These are phyloP conservation scores for Sarcophaga caerulescens DNA, from an alignment of 2,888 invertebrate genomes.

Conservation along the genomic window DNA sequence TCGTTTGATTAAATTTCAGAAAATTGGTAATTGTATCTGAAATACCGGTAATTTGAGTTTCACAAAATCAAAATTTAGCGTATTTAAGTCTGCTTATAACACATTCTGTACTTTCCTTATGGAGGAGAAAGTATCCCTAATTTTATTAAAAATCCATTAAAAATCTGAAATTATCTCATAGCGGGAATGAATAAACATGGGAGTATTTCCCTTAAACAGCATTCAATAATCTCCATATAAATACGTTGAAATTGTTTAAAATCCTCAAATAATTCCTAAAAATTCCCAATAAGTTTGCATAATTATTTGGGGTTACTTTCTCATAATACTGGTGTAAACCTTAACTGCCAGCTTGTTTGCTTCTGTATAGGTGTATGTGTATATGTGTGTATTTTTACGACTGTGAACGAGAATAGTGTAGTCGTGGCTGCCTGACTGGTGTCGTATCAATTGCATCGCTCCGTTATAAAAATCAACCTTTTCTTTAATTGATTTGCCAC, in stretches of 20 bases:
- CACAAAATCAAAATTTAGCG: too few relatives aligned
- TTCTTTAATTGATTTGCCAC: conserved; percentile 69
- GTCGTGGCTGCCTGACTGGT: conserved; percentile 62
- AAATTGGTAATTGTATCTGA: too few relatives aligned
- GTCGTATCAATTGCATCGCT: conserved; percentile 69
- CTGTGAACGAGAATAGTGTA: conserved; percentile 55
- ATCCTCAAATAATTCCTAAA: too few relatives aligned
- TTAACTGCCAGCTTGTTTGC: conserved; percentile 22
- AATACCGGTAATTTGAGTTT: too few relatives aligned
- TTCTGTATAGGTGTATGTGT: conserved; percentile 8
- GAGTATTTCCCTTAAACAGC: not conserved
- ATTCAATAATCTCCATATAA: too few relatives aligned
- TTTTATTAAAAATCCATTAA: too few relatives aligned
- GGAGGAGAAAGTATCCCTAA: too few relatives aligned
- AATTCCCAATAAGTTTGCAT: not conserved
- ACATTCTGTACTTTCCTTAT: too few relatives aligned
- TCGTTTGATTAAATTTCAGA: too few relatives aligned
- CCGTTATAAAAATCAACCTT: conserved; percentile 69
- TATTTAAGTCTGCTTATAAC: too few relatives aligned
- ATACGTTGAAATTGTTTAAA: too few relatives aligned
- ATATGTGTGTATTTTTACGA: conserved; percentile 8
- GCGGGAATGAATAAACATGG: not conserved
- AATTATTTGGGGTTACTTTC: not conserved
- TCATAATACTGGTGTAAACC: not conserved
- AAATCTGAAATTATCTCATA: not conserved